Conservation (phyloP, 2,113 vertebrate genomes). For the Notothenia coriiceps region DNA sequence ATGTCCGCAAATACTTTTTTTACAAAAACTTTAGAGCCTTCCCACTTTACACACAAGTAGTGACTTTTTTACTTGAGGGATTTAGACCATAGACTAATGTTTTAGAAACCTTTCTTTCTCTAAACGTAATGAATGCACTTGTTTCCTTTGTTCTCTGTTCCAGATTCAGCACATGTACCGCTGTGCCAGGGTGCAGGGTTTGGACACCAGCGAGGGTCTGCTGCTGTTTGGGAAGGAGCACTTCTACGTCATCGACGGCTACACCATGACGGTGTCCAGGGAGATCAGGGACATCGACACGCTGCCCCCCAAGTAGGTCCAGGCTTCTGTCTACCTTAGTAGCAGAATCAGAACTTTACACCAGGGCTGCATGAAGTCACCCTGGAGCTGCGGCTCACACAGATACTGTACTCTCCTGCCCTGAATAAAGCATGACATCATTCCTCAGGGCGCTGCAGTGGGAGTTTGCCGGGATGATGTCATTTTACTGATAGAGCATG, state of each 20-base stretch:
- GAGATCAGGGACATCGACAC: conserved; percentile 99
- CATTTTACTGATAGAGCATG: conserved; percentile 56
- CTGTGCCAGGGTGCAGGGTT: conserved; percentile 95
- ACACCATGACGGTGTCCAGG: conserved; percentile 96
- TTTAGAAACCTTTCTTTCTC: not conserved
- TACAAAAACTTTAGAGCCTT: no score
- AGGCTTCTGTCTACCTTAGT: not conserved
- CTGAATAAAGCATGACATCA: conserved; percentile 57
- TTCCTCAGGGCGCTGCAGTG: conserved; percentile 50
- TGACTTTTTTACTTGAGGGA: not conserved
- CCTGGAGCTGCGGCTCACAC: not conserved
- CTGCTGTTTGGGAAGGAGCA: conserved; percentile 99
- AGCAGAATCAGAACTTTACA: not conserved
- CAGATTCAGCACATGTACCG: conserved; percentile 99
- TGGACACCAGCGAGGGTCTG: conserved; percentile 97
- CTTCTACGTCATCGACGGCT: conserved; percentile 99
- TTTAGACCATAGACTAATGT: not conserved
- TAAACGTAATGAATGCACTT: not conserved
- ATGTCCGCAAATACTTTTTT: no score
- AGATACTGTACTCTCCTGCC: not conserved
- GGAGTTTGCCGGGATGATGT: conserved; percentile 56
- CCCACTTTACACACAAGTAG: no score
- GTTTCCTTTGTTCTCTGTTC: not conserved
- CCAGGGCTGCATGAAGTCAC: not conserved
- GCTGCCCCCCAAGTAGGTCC: conserved; percentile 91